Percentiles rank a stretch among this genome's conserved stretches.
Evolutionary conservation across 2,888 invertebrate genomes (phyloP).

Genomic region (Himalopsyche kuldschensis): DNA sequence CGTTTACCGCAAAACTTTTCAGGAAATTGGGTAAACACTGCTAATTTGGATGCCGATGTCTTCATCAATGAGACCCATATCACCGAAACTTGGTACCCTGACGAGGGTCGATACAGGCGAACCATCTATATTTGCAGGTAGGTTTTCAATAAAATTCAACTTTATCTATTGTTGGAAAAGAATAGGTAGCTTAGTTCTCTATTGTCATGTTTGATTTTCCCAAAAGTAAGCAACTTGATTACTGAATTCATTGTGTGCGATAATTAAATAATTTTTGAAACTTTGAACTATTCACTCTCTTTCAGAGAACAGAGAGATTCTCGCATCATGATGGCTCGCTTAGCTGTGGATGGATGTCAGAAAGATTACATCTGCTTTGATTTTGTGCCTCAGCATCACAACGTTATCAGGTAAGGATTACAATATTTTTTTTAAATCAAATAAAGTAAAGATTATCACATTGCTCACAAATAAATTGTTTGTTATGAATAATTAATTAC

Average conservation of each 20-base stretch:
- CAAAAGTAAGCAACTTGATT: no score
- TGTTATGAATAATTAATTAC: no score
- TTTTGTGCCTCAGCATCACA: slow-evolving; percentile 93
- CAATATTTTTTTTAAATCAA: not conserved
- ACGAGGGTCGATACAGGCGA: slow-evolving; percentile 82
- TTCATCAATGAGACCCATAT: slow-evolving; percentile 95
- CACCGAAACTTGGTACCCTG: slow-evolving; percentile 92
- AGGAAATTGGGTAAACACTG: slow-evolving; percentile 96
- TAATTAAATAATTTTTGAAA: not conserved
- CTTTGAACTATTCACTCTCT: slow-evolving; percentile 72
- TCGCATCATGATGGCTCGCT: slow-evolving; percentile 92
- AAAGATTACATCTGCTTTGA: slow-evolving; percentile 98
- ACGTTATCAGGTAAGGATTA: slow-evolving; percentile 68
- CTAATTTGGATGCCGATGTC: slow-evolving; percentile 93
- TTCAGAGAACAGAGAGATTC: slow-evolving; percentile 82
- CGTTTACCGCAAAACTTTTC: slow-evolving; percentile 90
- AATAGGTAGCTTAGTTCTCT: no score
- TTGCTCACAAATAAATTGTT: not conserved
- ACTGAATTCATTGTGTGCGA: no score
- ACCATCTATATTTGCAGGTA: slow-evolving; percentile 89
- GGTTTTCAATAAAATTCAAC: not conserved
- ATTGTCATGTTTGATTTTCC: no score
- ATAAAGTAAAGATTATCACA: not conserved
- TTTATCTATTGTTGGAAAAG: no score
- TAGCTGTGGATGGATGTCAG: slow-evolving; percentile 95